Base-by-base conservation (phyloP, 2,888 invertebrate species). In the Aleiodes alternator region DNA sequence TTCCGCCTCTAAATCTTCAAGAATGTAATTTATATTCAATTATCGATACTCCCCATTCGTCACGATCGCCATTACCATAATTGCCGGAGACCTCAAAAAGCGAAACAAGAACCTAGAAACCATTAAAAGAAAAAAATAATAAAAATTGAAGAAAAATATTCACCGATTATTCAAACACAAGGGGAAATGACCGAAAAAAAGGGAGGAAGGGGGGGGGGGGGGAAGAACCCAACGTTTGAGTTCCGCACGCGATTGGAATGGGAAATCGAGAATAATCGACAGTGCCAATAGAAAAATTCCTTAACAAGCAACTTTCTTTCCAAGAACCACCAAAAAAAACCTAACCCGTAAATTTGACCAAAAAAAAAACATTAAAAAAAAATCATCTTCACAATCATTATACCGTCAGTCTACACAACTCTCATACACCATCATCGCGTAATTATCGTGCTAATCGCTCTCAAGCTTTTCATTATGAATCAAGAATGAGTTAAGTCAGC, bases 391-490 rank as follows among this genome's bases (percentile, higher is more conserved):
- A n/a, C 2, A 50, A 29, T 66, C 66, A 66, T 66, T 66, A 66
- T 29, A 50, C 29, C 29, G 50, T 31, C 31, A 50, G n/a, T 29
- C 48, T 12, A 23, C 66, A 23, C 66, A 23, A 29, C 50, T 66
- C 48, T 48, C 43, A 66, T 66, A 66, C 16, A 66, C 29, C 48
- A 48, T 50, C 29, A 43, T 12, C 51, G 29, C 23, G 50, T 48
- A 66, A 66, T 66, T 66, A 66, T 51, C 50, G 50, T 23, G 16
- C 51, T 66, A 66, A 66, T 66, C 66, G 66, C 50, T 66, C n/a
- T 48, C 48, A 12, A 50, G 23, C 66, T 23, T 66, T 66, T 50
- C 66, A 66, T 66, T 66, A 66, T 66, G 29, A 43, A 66, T 66
- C 50, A 66, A 48, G 23, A 66, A 8, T n/a, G 43, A 43, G 43